Conservation (phyloP, 1,140 invertebrate species). For the Euborellia annulipes region DNA sequence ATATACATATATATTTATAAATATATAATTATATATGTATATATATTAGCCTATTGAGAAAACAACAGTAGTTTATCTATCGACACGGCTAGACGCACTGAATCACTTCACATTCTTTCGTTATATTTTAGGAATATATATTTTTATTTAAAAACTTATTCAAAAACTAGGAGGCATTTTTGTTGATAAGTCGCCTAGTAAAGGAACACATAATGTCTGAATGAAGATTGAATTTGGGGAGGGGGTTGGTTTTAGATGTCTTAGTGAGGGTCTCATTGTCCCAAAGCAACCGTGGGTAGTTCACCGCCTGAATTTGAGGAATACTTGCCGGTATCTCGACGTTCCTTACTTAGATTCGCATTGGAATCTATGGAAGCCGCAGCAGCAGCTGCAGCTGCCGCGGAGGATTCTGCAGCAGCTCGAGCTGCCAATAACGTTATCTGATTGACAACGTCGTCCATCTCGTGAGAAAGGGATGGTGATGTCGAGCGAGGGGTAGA, state of each 20-base stretch:
- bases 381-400: constrained; percentile 9
- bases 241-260: neutral
- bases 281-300: neutral
- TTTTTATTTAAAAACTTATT: no score
- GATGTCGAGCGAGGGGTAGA: constrained; percentile 21
- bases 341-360: constrained; percentile 6
- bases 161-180: neutral
- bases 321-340: neutral
- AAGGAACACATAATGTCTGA: neutral
- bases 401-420: constrained; percentile 31
- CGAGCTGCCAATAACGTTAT: constrained; percentile 58
- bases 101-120: no score
- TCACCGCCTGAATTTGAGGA: neutral
- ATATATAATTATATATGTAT: no score
- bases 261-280: neutral
- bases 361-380: constrained; percentile 8
- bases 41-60: no score
- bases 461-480: constrained; percentile 45
- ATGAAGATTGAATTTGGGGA: neutral
- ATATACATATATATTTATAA: no score
- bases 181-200: constrained; percentile 1
- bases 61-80: no score
- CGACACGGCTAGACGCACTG: no score
- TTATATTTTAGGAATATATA: no score
- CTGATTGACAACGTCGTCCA: constrained; percentile 70